A percentile compares a stretch with the other conserved stretches of the same genome.
Conservation (phyloP, 2,888 invertebrate genomes). For the Leucoptera coffeella region DNA sequence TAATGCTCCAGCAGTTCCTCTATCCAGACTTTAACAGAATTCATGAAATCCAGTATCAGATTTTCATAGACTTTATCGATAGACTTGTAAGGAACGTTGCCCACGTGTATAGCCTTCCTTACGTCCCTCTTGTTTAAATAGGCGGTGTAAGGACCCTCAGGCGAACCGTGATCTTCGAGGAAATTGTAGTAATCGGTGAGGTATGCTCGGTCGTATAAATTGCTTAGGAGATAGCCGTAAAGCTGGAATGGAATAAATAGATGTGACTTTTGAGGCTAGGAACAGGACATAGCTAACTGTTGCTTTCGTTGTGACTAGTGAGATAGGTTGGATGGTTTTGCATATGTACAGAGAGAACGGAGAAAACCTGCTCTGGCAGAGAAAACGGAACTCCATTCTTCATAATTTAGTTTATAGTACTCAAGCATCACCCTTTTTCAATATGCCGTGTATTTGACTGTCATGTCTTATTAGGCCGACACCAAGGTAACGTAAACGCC, state of each 20-base stretch:
- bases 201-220: slow-evolving; percentile 34
- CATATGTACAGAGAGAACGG: no score
- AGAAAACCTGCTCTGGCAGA: no score
- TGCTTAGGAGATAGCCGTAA: slow-evolving; percentile 37
- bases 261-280: slow-evolving; percentile 3
- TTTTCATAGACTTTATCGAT: slow-evolving; percentile 44
- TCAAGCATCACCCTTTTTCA: no score
- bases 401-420: no score
- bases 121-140: slow-evolving; percentile 35
- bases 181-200: slow-evolving; percentile 45
- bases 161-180: slow-evolving; percentile 25
- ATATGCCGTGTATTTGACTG: no score
- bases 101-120: slow-evolving; percentile 46
- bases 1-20: slow-evolving; percentile 49
- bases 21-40: slow-evolving; percentile 50
- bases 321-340: no score
- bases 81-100: slow-evolving; percentile 40
- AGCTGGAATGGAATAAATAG: slow-evolving; percentile 21
- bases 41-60: slow-evolving; percentile 48
- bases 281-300: background rate
- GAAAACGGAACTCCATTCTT: no score
- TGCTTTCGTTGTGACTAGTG: background rate
- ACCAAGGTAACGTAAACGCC: no score
- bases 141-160: slow-evolving; percentile 30
- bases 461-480: no score